Base-by-base conservation (phyloP, 2,888 invertebrate genomes). In the Chrysomela aeneicollis region DNA sequence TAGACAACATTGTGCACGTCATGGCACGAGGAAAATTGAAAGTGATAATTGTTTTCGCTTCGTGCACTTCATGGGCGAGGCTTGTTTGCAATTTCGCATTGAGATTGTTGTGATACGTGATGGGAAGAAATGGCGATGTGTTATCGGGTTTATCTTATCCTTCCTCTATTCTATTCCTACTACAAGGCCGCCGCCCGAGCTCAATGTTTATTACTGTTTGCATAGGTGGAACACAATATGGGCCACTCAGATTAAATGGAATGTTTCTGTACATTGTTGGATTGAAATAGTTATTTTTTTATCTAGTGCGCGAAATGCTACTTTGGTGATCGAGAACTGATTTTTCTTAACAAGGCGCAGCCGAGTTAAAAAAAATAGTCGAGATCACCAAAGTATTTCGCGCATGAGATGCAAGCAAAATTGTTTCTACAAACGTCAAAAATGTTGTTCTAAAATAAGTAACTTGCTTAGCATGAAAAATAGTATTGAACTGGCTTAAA, bases 21-120 rank as follows among this genome's bases (percentile, higher is more conserved):
- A 10, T 4, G 42, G 2, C 15, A 42, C n/a, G 42, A n/a, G 42
- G 42, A 42, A 42, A 42, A 42, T 42, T 42, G 42, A 42, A 42
- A 42, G 42, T 42, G 42, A 42, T 42, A 15, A 42, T 42, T 12
- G 42, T 42, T 42, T 42, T 42, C 42, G 42, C 42, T 15, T 6
- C 1, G 42, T 42, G 42, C 42, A 1, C 4, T 15, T 42, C 42
- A 42, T 10, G 12, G 42, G 42, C 42, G 42, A 42, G 42, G 42
- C 42, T 10, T 42, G 42, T 42, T 42, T 42, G 42, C n/a, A n/a
- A 12, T 42, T 15, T 42, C 15, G 15, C 42, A 42, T 42, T 42
- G 42, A 42, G 42, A 15, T 42, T 42, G 42, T 42, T 42, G 42
- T 42, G 42, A 42, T 42, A 42, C 15, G 15, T 42, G 15, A 42